A percentile compares a stretch with the other conserved stretches of the same genome.
These are phyloP conservation scores for Hecatera dysodea DNA, from an alignment of 2,888 invertebrate genomes.

Conservation along the genomic window DNA sequence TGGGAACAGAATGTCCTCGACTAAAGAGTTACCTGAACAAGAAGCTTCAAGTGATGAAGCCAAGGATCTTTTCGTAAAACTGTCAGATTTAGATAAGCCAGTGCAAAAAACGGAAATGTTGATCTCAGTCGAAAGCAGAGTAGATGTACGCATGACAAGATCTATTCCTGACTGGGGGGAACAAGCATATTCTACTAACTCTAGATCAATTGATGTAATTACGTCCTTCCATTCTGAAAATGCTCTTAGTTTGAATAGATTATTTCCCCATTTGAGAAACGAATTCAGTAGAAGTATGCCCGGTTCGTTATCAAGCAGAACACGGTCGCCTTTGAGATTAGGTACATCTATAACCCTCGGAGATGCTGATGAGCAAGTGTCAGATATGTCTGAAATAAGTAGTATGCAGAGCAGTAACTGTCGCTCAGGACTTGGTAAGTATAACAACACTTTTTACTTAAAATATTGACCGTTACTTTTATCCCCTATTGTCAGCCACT, in stretches of 20 bases:
- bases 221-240: conserved; percentile 91
- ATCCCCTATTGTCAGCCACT: neutral
- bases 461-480: neutral
- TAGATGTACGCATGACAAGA: conserved; percentile 92
- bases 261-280: conserved; percentile 92
- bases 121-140: conserved; percentile 65
- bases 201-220: conserved; percentile 92
- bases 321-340: conserved; percentile 76
- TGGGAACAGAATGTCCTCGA: conserved; percentile 31
- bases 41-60: conserved; percentile 64
- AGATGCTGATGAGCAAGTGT: conserved; percentile 86
- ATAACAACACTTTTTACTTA: neutral
- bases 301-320: conserved; percentile 80
- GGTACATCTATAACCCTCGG: conserved; percentile 75
- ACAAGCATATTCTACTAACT: conserved; percentile 87
- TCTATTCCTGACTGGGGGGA: conserved; percentile 94
- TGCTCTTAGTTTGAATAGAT: conserved; percentile 90
- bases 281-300: conserved; percentile 87
- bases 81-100: conserved; percentile 94
- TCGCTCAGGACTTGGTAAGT: conserved; percentile 89
- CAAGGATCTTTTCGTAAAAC: conserved; percentile 92
- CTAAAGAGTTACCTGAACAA: conserved; percentile 58
- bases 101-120: conserved; percentile 75
- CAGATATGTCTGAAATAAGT: conserved; percentile 89
- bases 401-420: conserved; percentile 91